These are phyloP conservation scores for Helicoverpa assulta DNA, from an alignment of 2,888 invertebrate species.

Conservation along the genomic window DNA sequence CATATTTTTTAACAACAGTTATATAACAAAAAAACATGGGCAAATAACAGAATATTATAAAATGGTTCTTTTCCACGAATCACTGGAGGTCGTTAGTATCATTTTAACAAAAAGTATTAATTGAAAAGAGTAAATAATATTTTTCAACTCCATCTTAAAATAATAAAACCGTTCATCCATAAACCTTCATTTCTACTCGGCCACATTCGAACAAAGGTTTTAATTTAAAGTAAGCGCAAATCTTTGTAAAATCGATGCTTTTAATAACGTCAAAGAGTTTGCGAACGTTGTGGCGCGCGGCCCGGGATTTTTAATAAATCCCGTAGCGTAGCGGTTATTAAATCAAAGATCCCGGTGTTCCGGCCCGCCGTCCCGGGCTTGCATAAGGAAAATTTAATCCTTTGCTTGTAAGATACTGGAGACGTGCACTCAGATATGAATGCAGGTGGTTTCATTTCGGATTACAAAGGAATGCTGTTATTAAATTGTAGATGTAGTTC, in stretches of 20 bases:
- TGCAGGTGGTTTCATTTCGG: constrained; percentile 51
- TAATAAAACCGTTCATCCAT: constrained; percentile 1
- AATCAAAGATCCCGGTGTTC: constrained; percentile 68
- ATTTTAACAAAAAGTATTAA: neutral
- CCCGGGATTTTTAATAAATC: constrained; percentile 69
- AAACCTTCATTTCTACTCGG: constrained; percentile 24
- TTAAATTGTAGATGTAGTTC: constrained; percentile 34
- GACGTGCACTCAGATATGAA: constrained; percentile 45
- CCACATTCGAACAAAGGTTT: constrained; percentile 23
- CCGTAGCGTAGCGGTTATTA: constrained; percentile 69
- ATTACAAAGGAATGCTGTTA: constrained; percentile 38
- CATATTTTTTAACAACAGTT: neutral
- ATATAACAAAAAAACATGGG: neutral
- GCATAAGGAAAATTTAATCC: constrained; percentile 65
- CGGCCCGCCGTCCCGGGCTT: constrained; percentile 39
- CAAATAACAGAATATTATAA: neutral
- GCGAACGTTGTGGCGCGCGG: constrained; percentile 40
- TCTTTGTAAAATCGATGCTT: constrained; percentile 64
- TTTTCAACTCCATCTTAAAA: neutral
- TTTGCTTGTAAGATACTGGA: constrained; percentile 54
- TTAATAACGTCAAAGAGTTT: constrained; percentile 70
- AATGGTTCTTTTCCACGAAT: neutral
- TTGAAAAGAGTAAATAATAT: neutral
- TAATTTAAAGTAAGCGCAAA: constrained; percentile 46
- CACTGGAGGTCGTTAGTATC: neutral